Percentiles rank a stretch among this genome's conserved stretches.
Conservation (phyloP, 2,113 vertebrate species). For the Corvus hawaiiensis region DNA sequence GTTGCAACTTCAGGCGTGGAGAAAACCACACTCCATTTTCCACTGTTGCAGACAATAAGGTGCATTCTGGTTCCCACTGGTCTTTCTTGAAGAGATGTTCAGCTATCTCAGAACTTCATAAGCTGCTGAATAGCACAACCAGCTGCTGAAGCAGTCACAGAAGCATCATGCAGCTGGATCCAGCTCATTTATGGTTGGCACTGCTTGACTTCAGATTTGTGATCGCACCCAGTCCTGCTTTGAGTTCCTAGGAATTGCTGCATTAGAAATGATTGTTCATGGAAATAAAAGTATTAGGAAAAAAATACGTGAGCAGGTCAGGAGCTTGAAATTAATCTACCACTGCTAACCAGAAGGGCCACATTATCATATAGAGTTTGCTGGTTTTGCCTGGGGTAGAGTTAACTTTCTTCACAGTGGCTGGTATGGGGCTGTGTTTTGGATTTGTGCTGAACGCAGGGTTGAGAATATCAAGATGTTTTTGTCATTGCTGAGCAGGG, state of each 20-base stretch:
- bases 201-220: not conserved
- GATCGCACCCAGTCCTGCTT: not conserved
- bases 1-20: not conserved
- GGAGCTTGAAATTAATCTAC: not conserved
- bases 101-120: not conserved
- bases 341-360: fast-evolving
- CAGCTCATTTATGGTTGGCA: not conserved
- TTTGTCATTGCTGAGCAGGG: not conserved
- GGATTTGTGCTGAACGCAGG: not conserved
- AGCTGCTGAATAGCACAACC: not conserved
- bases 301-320: fast-evolving
- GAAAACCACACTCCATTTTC: not conserved
- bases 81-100: not conserved
- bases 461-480: not conserved
- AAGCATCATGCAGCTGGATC: not conserved
- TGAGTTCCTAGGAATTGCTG: not conserved
- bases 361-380: too few species aligned
- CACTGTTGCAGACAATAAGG: not conserved
- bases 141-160: not conserved
- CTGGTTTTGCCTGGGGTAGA: not conserved
- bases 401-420: not conserved
- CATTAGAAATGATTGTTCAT: not conserved
- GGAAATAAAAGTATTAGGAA: not conserved
- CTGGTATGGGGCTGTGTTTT: not conserved
- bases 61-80: not conserved